These are phyloP conservation scores for Drosophila miranda DNA, from an alignment of 1,140 invertebrate species.

Conservation along the genomic window DNA sequence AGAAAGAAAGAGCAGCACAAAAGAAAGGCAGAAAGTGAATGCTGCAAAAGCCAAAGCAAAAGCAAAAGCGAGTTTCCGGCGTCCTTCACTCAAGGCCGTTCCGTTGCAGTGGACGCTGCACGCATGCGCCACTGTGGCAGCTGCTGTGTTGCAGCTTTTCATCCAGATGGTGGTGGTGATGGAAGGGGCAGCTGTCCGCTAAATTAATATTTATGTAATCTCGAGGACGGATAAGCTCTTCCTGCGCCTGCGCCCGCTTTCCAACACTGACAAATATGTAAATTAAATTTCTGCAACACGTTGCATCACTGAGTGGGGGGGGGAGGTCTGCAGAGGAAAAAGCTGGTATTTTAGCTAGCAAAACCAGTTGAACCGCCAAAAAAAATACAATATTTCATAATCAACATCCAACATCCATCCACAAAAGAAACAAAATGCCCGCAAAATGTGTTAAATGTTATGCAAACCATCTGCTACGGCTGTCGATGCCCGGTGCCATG, in stretches of 20 bases:
- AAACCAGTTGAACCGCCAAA: constrained; percentile 61
- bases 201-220: constrained; percentile 34
- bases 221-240: constrained; percentile 30
- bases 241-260: neutral
- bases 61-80: constrained; percentile 74
- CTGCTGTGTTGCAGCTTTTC: constrained; percentile 2
- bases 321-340: constrained; percentile 5
- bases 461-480: constrained; percentile 45
- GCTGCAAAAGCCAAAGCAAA: constrained; percentile 30
- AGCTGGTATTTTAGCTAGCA: constrained; percentile 40
- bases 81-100: constrained; percentile 79
- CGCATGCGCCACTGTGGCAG: constrained; percentile 43
- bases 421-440: constrained; percentile 11
- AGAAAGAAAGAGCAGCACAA: constrained; percentile 34
- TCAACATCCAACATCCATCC: constrained; percentile 33
- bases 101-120: constrained; percentile 54
- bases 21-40: constrained; percentile 31
- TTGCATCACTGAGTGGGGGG: constrained; percentile 50
- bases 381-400: constrained; percentile 59
- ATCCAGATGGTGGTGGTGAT: constrained; percentile 10
- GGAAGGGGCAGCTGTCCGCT: constrained; percentile 40
- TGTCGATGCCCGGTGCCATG: constrained; percentile 34
- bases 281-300: constrained; percentile 42
- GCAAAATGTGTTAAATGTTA: constrained; percentile 66
- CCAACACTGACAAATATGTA: constrained; percentile 26